These are phyloP conservation scores for Galeopterus variegatus DNA, from an alignment of 2,113 vertebrate genomes.

Conservation along the genomic window DNA sequence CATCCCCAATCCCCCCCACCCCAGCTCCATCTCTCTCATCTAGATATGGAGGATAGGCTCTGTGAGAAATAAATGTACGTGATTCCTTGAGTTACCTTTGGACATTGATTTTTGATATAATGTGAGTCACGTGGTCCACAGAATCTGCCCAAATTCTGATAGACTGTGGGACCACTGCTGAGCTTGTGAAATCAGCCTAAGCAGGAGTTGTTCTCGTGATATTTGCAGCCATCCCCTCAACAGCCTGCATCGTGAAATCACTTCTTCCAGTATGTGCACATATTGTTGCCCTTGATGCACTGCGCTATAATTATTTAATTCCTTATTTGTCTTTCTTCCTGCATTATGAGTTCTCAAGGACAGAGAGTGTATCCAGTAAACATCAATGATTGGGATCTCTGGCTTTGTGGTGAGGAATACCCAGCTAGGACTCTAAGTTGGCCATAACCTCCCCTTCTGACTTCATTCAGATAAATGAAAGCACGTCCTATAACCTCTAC, in stretches of 20 bases:
- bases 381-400: neutral
- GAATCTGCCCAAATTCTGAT: neutral
- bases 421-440: neutral
- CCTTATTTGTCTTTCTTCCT: neutral
- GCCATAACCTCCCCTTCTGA: neutral
- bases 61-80: neutral
- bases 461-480: neutral
- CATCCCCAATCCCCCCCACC: fast-evolving
- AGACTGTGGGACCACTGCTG: neutral
- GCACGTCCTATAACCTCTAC: neutral
- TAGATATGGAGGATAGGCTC: neutral
- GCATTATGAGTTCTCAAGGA: neutral
- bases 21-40: neutral
- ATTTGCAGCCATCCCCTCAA: no score
- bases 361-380: neutral
- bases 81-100: neutral
- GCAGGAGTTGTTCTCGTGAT: neutral
- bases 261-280: neutral
- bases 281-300: no score
- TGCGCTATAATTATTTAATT: neutral
- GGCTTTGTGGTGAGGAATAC: neutral
- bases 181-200: neutral
- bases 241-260: neutral
- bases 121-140: neutral
- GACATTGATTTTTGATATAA: neutral